These are phyloP conservation scores for Serilophus lunatus DNA, from an alignment of 2,113 vertebrate genomes.

Conservation along the genomic window DNA sequence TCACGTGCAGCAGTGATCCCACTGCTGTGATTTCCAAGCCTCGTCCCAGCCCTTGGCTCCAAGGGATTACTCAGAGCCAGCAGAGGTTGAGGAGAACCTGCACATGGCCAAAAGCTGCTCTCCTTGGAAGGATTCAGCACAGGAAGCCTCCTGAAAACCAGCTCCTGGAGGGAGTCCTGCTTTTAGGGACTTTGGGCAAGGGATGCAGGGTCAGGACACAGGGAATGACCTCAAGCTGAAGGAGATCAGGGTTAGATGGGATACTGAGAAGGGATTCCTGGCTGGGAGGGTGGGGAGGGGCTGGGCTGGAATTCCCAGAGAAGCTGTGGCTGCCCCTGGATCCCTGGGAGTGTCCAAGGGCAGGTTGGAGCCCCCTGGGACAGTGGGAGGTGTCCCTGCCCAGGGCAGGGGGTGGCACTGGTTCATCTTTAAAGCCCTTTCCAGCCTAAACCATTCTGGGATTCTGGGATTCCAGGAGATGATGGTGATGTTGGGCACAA, in stretches of 20 bases:
- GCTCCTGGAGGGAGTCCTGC: rapidly evolving
- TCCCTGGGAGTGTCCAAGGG: neutral
- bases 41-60: neutral
- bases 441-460: rapidly evolving
- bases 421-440: neutral
- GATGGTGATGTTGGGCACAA: neutral
- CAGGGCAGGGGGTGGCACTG: neutral
- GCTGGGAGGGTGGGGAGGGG: neutral
- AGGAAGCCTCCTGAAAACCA: neutral
- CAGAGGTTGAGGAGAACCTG: neutral
- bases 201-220: rapidly evolving
- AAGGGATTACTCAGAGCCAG: neutral
- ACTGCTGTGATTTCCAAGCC: neutral
- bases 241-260: neutral
- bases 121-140: neutral
- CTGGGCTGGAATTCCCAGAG: neutral
- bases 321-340: neutral
- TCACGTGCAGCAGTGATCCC: neutral
- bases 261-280: neutral
- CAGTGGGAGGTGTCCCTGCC: neutral
- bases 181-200: neutral
- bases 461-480: neutral
- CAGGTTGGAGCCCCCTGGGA: neutral
- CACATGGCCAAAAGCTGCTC: neutral
- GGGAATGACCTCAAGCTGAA: neutral